phyloP scores from a whole-genome alignment of 1,140 invertebrate genomes.

The Solen grandis region DNA sequence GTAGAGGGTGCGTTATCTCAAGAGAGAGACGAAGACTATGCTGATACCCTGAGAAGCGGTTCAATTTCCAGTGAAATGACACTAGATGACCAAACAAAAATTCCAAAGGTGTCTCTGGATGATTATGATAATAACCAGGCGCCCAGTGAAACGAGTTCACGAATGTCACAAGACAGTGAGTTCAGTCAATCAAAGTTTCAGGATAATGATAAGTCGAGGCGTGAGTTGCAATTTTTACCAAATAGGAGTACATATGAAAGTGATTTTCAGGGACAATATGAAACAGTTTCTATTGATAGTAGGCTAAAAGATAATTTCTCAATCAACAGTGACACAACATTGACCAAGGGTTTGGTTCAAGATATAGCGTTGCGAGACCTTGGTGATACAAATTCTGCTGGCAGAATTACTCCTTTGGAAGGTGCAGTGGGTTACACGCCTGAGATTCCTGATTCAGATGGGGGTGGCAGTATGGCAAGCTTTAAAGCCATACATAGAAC shows the following conservation, averaged over 20 bases:
- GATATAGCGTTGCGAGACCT: background rate
- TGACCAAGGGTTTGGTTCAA: background rate
- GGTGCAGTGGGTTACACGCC: background rate
- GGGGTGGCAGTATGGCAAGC: conserved; percentile 14
- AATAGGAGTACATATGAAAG: background rate
- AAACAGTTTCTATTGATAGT: conserved; percentile 1
- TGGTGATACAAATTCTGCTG: conserved; percentile 26
- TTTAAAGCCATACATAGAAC: conserved; percentile 34
- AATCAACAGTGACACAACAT: background rate
- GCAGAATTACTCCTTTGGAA: conserved; percentile 16
- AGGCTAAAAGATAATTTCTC: background rate
- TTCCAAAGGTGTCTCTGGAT: conserved; percentile 21
- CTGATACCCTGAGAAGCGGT: conserved; percentile 44
- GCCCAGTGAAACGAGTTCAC: conserved; percentile 21
- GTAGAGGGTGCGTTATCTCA: conserved; percentile 37
- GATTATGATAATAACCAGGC: conserved; percentile 13
- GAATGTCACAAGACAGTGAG: conserved; percentile 29
- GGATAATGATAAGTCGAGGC: conserved; percentile 44
- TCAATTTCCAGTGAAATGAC: conserved; percentile 54
- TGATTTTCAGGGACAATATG: background rate
- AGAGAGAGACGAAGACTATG: conserved; percentile 18
- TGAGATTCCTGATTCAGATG: background rate
- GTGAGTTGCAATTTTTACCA: conserved; percentile 37
- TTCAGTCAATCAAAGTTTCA: conserved; percentile 12
- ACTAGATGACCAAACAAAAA: conserved; percentile 25